Percentiles rank a stretch among this genome's conserved stretches.
These are phyloP conservation scores for Trachymyrmex cornetzi DNA, from an alignment of 1,140 invertebrate genomes.

Conservation along the genomic window DNA sequence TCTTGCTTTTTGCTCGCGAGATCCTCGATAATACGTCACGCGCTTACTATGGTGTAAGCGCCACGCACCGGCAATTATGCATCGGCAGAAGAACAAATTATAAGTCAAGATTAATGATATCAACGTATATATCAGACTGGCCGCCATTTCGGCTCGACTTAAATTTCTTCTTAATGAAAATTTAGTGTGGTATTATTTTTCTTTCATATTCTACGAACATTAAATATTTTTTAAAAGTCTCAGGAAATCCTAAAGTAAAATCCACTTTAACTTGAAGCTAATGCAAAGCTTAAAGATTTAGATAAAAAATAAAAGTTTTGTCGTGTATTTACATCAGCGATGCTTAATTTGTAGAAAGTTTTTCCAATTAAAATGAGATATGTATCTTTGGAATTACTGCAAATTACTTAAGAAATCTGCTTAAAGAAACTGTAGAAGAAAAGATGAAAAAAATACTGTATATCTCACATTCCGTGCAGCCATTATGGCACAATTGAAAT, in stretches of 20 bases:
- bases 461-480: not conserved
- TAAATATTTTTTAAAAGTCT: not conserved
- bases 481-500: constrained; percentile 26
- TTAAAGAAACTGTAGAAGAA: not conserved
- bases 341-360: not conserved
- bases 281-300: not conserved
- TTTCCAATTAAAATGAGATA: not conserved
- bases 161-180: not conserved
- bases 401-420: constrained; percentile 15
- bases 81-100: constrained; percentile 35
- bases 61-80: constrained; percentile 33
- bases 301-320: not conserved
- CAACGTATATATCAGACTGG: not conserved
- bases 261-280: not conserved
- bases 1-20: constrained; percentile 31
- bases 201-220: not conserved
- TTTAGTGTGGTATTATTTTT: constrained; percentile 20
- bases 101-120: not conserved
- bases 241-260: not conserved
- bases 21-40: constrained; percentile 31
- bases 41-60: not conserved
- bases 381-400: not conserved
- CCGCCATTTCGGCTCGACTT: not conserved
- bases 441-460: not conserved
- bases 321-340: not conserved